Evolutionary conservation across 2,113 vertebrate species (phyloP), one percentile per base, ranked within the genome.

Genomic region (Ramphastos sulfuratus): DNA sequence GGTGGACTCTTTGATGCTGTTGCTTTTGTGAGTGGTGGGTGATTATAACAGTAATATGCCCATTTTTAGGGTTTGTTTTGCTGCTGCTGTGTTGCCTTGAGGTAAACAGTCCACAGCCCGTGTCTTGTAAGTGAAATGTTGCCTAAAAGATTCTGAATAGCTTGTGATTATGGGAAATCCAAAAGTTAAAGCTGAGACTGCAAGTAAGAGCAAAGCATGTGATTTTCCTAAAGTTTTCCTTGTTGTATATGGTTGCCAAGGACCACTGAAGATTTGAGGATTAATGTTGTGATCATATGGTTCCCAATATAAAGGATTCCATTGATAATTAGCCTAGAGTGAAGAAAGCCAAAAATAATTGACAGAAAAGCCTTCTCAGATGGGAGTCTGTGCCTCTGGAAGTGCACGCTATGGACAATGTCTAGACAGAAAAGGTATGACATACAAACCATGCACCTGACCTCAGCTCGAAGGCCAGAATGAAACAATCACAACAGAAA

Each of bases 371-470:
- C 46, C 35, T 88, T 93, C 92, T 92, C 30, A 70, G 54, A 20
- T 90, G 30, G 30, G 54, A 78, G 27, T 30, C 76, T 35, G 23
- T 85, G 61, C 61, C 30, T 72, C 64, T 89, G 52, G 23, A 87
- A 91, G 31, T 27, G 27, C 28, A 37, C 10, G 3, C n/a, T 71
- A 10, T 71, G 76, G 79, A 23, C 60, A 65, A 16, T 74, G 79
- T 93, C 89, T 87, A 78, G 80, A 74, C 60, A 60, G 90, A 90
- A 82, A 88, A 94, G 58, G 74, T 94, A 91, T 42, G 85, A 85
- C 91, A 82, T 70, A 72, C n/a, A 88, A 86, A 90, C 69, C 48
- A 61, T 78, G 54, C 76, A 83, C 58, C 94, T 96, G 87, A 92
- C 82, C 91, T 94, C 90, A 39, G 80, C 85, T 87, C 77, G 72